Base-by-base conservation (phyloP, 1,140 invertebrate genomes). In the Micrasema longulum region DNA sequence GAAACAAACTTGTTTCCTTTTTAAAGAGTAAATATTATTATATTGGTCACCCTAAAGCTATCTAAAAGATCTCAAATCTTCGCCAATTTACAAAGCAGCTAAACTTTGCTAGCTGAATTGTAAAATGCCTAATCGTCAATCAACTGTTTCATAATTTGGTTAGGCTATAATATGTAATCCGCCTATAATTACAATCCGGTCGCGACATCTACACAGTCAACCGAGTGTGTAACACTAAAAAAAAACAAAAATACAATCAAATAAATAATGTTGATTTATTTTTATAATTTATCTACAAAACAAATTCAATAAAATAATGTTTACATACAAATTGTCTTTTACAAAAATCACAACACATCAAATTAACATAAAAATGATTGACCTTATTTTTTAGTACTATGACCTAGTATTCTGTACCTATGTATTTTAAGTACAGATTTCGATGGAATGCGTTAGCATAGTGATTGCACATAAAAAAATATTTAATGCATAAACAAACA, bases 311-410 rank as follows among this genome's bases (percentile, higher is more conserved):
- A 60, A 50, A 50, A 31, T 4, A 31, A 31, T 31, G 26, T 31
- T n/a, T n/a, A n/a, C n/a, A n/a, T 31, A 31, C 26, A 31, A 31
- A 31, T 2, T 31, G 26, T 31, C 26, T 35, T 55, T 68, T 45
- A 68, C 7, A n/a, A 41, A 57, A 68, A 60, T 69, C 66, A 69
- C 66, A 69, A 69, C 52, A 69, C 66, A 66, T 66, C 22, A 60
- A 69, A 69, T 67, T 38, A n/a, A 52, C 53, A 55, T 48, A 35
- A 66, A 50, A 66, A 14, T 22, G 18, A 26, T n/a, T 50, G 35
- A 50, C 47, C 45, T 48, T 20, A 66, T n/a, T 22, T 66, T 50
- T 4, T 31, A 31, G 26, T 31, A 31, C 26, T 7, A 7, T 4
- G 7, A 4, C 7, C 7, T 31, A 4, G 2, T 31, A 31, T 31